A percentile compares a stretch with the other conserved stretches of the same genome.
Conservation (phyloP, 2,888 invertebrate genomes). For the Chouioia cunea region DNA sequence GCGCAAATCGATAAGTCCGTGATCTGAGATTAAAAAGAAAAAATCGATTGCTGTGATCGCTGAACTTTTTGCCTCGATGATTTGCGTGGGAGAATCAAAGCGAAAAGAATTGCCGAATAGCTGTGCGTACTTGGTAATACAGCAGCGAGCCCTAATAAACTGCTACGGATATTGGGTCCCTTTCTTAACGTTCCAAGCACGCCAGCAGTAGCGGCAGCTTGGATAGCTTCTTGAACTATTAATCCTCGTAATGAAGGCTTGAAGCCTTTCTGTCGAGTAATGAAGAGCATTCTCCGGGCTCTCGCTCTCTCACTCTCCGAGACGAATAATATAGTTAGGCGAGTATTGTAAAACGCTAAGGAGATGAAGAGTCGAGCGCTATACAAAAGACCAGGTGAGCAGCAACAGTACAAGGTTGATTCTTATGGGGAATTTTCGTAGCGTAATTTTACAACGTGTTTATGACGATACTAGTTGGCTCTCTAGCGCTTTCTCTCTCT, state of each 20-base stretch:
- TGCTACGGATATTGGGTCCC: no score
- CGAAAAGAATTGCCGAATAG: no score
- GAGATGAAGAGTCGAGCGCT: slow-evolving; percentile 16
- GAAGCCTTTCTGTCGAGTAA: slow-evolving; percentile 52
- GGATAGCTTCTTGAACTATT: slow-evolving; percentile 51
- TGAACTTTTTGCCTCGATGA: no score
- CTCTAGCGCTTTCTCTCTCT: no score
- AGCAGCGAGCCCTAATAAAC: no score
- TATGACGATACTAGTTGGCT: not conserved
- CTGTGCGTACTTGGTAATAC: no score
- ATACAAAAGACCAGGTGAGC: slow-evolving; percentile 53
- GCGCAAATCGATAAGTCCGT: no score
- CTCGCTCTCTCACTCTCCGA: slow-evolving; percentile 19
- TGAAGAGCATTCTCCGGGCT: slow-evolving; percentile 53
- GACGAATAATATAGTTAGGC: slow-evolving; percentile 45
- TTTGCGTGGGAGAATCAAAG: no score
- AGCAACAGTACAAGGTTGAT: slow-evolving; percentile 30
- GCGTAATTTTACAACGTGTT: slow-evolving; percentile 32
- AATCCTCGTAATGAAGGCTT: slow-evolving; percentile 56
- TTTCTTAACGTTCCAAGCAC: slow-evolving; percentile 23
- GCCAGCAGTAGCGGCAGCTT: slow-evolving; percentile 27
- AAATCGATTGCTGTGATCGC: no score
- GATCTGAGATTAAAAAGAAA: no score
- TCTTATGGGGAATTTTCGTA: slow-evolving; percentile 30
- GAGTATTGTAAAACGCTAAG: slow-evolving; percentile 43